Evolutionary conservation across 2,888 invertebrate genomes (phyloP).

Genomic region (Dryadula phaetusa): DNA sequence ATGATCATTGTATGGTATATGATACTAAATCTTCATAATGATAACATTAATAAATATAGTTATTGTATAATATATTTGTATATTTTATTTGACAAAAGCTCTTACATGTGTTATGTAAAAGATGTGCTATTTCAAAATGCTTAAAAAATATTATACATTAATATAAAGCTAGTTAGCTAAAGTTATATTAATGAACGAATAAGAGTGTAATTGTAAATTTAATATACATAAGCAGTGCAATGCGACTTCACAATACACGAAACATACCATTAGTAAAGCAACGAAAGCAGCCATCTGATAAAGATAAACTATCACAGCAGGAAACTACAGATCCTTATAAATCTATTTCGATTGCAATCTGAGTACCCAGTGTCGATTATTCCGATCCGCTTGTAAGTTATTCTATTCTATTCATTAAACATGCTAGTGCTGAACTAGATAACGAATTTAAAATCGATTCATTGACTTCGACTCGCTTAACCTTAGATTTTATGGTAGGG

Average conservation of each 20-base stretch:
- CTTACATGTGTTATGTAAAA: no score
- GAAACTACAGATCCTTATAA: slow-evolving; percentile 78
- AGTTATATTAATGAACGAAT: neutral
- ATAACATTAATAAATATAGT: neutral
- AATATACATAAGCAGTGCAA: neutral
- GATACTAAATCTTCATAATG: no score
- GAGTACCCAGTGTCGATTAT: slow-evolving; percentile 81
- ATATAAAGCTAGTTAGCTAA: no score
- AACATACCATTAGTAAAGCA: slow-evolving; percentile 54
- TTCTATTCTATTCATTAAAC: slow-evolving; percentile 80
- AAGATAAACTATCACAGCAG: slow-evolving; percentile 56
- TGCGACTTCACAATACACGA: slow-evolving; percentile 43
- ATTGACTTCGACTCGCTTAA: slow-evolving; percentile 69
- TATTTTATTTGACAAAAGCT: no score
- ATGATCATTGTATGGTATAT: no score
- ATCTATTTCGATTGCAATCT: slow-evolving; percentile 77
- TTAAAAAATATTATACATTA: no score
- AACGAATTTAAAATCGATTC: slow-evolving; percentile 72
- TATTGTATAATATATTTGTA: no score
- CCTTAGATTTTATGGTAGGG: slow-evolving; percentile 57
- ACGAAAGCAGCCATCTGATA: slow-evolving; percentile 50
- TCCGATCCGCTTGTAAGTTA: slow-evolving; percentile 78
- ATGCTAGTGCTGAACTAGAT: slow-evolving; percentile 68
- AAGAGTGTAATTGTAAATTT: neutral
- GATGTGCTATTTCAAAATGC: no score